phyloP scores from a whole-genome alignment of 37 sponge, comb jelly and placozoan genomes.

The Aplysina aerophoba region DNA sequence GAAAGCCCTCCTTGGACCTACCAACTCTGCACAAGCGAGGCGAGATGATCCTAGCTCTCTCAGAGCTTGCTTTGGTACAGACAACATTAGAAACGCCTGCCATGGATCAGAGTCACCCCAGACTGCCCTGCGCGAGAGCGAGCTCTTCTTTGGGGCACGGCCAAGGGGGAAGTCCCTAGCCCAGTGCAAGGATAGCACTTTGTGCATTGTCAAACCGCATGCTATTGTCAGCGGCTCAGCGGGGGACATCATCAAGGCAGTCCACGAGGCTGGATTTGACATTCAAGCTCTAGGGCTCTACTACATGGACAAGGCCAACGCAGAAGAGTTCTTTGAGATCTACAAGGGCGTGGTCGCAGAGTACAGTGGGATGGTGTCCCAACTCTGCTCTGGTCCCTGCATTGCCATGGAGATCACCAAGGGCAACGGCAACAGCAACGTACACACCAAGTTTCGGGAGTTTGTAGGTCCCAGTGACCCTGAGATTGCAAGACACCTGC shows the following conservation, averaged over 20 bases:
- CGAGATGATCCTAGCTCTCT: constrained; percentile 71
- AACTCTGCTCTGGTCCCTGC: constrained; percentile 96
- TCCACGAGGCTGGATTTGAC: constrained; percentile 54
- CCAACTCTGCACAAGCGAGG: constrained; percentile 75
- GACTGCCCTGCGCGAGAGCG: constrained; percentile 75
- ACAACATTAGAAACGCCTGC: constrained; percentile 80
- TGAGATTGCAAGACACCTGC: constrained; percentile 90
- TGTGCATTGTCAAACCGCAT: constrained; percentile 94
- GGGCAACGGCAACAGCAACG: constrained; percentile 37
- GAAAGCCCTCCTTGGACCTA: constrained; percentile 77
- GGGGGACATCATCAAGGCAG: constrained; percentile 82
- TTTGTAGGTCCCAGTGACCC: constrained; percentile 91
- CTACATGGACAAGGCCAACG: constrained; percentile 88
- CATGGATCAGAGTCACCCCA: constrained; percentile 85
- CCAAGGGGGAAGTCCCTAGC: constrained; percentile 44
- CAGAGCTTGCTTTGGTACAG: constrained; percentile 83
- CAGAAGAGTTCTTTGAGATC: constrained; percentile 92
- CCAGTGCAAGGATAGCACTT: constrained; percentile 45
- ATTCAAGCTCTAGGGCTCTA: constrained; percentile 70
- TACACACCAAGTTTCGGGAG: constrained; percentile 77
- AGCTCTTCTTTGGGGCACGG: constrained; percentile 83
- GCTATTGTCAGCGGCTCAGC: constrained; percentile 81
- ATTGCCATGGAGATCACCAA: constrained; percentile 86
- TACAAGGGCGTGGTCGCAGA: constrained; percentile 97
- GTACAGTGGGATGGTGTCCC: constrained; percentile 88